Base-by-base conservation (phyloP, 2,888 invertebrate genomes). In the Apamea sordens region DNA sequence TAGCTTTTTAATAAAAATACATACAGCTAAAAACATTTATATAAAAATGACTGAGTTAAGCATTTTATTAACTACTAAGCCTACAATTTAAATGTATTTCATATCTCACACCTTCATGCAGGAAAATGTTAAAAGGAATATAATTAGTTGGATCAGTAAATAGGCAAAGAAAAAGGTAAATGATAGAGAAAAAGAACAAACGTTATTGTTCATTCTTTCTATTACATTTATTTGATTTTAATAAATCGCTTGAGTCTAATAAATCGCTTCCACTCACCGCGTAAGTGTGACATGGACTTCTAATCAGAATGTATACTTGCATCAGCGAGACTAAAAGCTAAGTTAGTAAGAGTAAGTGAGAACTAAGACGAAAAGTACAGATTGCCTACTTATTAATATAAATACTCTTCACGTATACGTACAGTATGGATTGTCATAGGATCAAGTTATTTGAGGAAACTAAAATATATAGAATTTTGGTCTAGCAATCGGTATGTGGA, bases 241-340 rank as follows among this genome's bases (percentile, higher is more conserved):
- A 44, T 28, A 68, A 44, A 15, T 36, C 36, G 21, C 13, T 65
- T 65, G 36, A 13, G 36, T 18, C 21, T 47, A 28, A 7, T 28
- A 68, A 67, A 53, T 28, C 24, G 61, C 15, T 68, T 7, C 11
- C 84, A n/a, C 68, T 63, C 1, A 0, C 28, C 77, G 88, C 84
- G 77, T 1, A 8, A 80, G 10, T 61, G 21, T 3, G 65, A 77
- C 85, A 44, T 53, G 18, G 64, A 56, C 59, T 80, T 69, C 41
- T 69, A 67, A 81, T 78, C 71, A 86, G 73, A 80, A 80, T 80
- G 70, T 80, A 76, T 69, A 70, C 70, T 88, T 86, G 85, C 88
- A 84, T 84, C 81, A 90, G 84, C 79, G 76, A 73, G 73, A 68
- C 81, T 85, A 85, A 90, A 83, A 79, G 64, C 72, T 72, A 69